Conservation (phyloP, 2,797 vertebrate species). For the Rhodeus uyekii region DNA sequence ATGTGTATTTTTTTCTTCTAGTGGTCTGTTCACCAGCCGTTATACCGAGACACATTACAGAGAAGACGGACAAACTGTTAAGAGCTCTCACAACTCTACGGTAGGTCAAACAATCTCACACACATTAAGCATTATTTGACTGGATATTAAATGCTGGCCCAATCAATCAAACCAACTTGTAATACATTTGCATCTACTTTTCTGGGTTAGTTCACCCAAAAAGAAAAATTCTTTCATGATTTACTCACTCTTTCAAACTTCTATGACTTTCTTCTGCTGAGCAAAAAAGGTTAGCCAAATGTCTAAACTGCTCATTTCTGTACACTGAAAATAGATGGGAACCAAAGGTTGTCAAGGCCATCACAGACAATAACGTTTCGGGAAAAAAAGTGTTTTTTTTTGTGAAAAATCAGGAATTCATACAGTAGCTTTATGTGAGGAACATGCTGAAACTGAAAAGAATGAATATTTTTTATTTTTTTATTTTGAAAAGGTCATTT, state of each 20-base stretch:
- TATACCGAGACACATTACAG: constrained; percentile 93
- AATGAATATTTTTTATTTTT: too few species aligned
- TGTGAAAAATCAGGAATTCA: too few species aligned
- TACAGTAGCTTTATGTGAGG: neutral
- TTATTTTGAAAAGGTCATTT: neutral
- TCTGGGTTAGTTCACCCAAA: neutral
- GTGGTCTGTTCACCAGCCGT: constrained; percentile 86
- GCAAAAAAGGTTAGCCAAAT: neutral
- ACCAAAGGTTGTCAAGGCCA: neutral
- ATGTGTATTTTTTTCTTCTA: constrained; percentile 62
- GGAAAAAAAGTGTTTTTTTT: too few species aligned
- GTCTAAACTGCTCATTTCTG: neutral
- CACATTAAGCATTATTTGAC: neutral
- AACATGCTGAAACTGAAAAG: neutral
- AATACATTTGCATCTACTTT: neutral
- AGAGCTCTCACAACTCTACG: constrained; percentile 77
- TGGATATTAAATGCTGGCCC: neutral
- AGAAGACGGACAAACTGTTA: constrained; percentile 84
- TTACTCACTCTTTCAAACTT: neutral
- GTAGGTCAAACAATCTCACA: constrained; percentile 68
- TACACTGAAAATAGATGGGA: neutral
- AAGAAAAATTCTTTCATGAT: neutral
- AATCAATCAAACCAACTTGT: neutral
- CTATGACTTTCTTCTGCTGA: neutral
- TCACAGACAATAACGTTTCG: neutral